Evolutionary conservation across 1,140 invertebrate genomes (phyloP).

Genomic region (Littorina saxatilis): DNA sequence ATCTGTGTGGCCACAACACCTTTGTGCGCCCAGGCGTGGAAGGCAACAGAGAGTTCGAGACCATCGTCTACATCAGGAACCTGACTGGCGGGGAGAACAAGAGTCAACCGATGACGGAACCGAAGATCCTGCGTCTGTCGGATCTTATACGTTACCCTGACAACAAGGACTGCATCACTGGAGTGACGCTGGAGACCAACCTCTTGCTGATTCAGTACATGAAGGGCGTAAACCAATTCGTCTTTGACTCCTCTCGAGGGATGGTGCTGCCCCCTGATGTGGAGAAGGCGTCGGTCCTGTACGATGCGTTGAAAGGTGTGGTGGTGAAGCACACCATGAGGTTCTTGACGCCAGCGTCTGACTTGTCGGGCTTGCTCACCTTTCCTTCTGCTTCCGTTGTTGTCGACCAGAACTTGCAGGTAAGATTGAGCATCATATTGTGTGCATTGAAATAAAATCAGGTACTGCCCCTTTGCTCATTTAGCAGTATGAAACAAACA

Average conservation of each 20-base stretch:
- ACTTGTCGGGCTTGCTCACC: conserved; percentile 43
- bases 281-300: conserved; percentile 62
- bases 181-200: conserved; percentile 44
- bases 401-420: conserved; percentile 55
- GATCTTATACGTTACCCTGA: conserved; percentile 51
- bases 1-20: conserved; percentile 51
- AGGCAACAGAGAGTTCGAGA: not conserved
- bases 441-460: too few relatives aligned
- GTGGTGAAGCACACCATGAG: conserved; percentile 54
- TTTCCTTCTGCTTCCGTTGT: conserved; percentile 46
- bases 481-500: too few relatives aligned
- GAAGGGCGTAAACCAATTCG: conserved; percentile 48
- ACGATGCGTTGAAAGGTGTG: conserved; percentile 53
- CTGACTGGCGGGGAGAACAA: conserved; percentile 2
- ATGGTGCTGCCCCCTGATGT: conserved; percentile 48
- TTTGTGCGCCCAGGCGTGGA: not conserved
- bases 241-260: conserved; percentile 53
- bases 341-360: conserved; percentile 48
- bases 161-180: conserved; percentile 56
- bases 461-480: too few relatives aligned
- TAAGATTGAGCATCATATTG: too few relatives aligned
- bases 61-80: conserved; percentile 1
- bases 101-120: not conserved
- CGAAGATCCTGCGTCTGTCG: conserved; percentile 47
- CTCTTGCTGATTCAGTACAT: conserved; percentile 61